Conservation (phyloP, 2,797 vertebrate genomes). For the Botia almorhae region DNA sequence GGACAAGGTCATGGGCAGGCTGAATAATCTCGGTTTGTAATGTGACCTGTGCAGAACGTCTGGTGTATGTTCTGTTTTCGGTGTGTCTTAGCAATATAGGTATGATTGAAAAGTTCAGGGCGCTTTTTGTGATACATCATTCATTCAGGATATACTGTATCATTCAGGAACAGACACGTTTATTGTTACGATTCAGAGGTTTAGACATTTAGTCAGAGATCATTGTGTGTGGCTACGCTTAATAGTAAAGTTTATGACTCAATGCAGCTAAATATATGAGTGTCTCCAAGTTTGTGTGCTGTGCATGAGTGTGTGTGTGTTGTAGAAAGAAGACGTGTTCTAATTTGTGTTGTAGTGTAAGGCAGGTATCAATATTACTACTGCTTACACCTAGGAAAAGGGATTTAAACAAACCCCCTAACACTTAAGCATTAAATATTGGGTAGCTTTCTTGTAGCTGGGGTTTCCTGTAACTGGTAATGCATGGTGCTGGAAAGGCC, state of each 20-base stretch:
- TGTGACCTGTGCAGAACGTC: constrained; percentile 27
- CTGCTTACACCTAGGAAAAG: no score
- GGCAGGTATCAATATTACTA: no score
- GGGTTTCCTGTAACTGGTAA: not conserved
- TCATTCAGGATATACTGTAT: not conserved
- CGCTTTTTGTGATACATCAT: constrained; percentile 46
- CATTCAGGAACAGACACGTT: constrained; percentile 28
- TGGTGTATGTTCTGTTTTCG: constrained; percentile 14
- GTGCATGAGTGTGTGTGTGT: constrained; percentile 9
- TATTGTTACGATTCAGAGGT: constrained; percentile 14
- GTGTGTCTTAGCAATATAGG: constrained; percentile 8
- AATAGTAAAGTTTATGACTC: constrained; percentile 8
- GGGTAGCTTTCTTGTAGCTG: not conserved
- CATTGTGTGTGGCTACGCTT: constrained; percentile 10
- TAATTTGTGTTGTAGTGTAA: no score
- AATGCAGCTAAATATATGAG: not conserved
- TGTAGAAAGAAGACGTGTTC: no score
- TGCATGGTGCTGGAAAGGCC: not conserved
- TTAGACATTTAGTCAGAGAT: constrained; percentile 27
- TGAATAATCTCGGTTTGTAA: constrained; percentile 40
- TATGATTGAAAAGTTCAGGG: constrained; percentile 30
- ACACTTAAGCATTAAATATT: not conserved
- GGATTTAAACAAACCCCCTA: not conserved
- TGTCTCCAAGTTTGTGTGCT: not conserved
- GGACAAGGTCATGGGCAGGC: constrained; percentile 28